Conservation (phyloP, 35 echinoderm and acorn worm species). For the Ptychodera flava region DNA sequence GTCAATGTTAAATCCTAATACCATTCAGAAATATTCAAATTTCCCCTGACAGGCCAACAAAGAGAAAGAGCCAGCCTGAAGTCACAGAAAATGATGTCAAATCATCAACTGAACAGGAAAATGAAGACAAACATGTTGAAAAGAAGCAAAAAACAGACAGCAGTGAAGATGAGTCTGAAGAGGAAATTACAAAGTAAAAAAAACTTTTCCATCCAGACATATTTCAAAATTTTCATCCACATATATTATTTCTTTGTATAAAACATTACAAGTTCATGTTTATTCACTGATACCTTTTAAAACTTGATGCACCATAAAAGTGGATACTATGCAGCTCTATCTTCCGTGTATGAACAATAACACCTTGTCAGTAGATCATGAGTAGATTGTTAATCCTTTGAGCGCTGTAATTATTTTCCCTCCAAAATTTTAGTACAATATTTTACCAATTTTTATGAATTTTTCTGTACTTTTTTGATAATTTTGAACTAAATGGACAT, state of each 20-base stretch:
- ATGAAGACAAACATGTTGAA: background rate
- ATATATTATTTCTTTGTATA: background rate
- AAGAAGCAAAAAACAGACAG: slow-evolving; percentile 16
- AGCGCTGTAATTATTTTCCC: too few relatives aligned
- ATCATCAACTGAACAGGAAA: slow-evolving; percentile 5
- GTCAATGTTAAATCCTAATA: too few relatives aligned
- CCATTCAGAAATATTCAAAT: too few relatives aligned
- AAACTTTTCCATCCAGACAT: background rate
- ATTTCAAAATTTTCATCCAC: background rate
- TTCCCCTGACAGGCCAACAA: slow-evolving; percentile 83
- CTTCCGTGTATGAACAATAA: too few relatives aligned
- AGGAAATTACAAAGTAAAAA: background rate
- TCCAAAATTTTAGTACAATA: too few relatives aligned
- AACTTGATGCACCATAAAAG: too few relatives aligned
- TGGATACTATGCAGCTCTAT: too few relatives aligned
- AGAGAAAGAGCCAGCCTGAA: slow-evolving; percentile 37
- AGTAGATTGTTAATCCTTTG: too few relatives aligned
- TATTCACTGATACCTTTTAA: background rate
- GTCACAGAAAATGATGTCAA: slow-evolving; percentile 19
- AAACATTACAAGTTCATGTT: background rate
- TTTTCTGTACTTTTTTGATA: too few relatives aligned
- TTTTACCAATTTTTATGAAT: too few relatives aligned
- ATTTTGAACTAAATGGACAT: too few relatives aligned
- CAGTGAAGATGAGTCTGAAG: slow-evolving; percentile 22
- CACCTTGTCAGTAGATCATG: too few relatives aligned